Evolutionary conservation across 2,888 invertebrate genomes (phyloP).

Genomic region (Beris chalybata): DNA sequence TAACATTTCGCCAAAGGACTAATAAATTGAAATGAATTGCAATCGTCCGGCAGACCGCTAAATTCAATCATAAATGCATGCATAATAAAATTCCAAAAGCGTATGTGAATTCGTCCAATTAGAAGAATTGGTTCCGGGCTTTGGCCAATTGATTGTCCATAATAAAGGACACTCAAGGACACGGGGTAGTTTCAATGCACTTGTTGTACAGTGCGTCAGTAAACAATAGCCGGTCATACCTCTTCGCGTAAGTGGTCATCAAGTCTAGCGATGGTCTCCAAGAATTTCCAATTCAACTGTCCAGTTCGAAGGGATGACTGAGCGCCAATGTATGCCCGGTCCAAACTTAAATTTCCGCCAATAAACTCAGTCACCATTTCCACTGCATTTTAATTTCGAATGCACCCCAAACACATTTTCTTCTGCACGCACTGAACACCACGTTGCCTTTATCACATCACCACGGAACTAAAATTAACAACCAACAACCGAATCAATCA

Average conservation of each 20-base stretch:
- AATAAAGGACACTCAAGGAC: neutral
- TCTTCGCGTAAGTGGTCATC: constrained; percentile 45
- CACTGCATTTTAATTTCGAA: constrained; percentile 32
- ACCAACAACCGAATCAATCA: no score
- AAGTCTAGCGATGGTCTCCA: constrained; percentile 45
- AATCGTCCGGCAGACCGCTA: constrained; percentile 10
- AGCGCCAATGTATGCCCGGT: constrained; percentile 6
- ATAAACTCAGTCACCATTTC: constrained; percentile 47
- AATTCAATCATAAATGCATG: constrained; percentile 15
- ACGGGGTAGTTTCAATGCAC: neutral
- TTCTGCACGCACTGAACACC: neutral
- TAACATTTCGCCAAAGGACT: constrained; percentile 25
- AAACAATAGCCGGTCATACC: constrained; percentile 35
- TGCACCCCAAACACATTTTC: constrained; percentile 9
- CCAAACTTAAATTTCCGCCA: constrained; percentile 41
- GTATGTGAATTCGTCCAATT: no score
- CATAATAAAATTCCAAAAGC: constrained; percentile 8
- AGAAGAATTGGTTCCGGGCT: no score
- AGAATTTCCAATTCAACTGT: constrained; percentile 48
- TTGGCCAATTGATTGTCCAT: no score
- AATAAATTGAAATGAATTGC: constrained; percentile 31
- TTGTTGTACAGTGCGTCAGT: neutral
- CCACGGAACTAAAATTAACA: no score
- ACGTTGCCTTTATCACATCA: neutral
- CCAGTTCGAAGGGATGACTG: constrained; percentile 32